Conservation (phyloP, 2,797 vertebrate genomes). For the Tragopan temminckii region DNA sequence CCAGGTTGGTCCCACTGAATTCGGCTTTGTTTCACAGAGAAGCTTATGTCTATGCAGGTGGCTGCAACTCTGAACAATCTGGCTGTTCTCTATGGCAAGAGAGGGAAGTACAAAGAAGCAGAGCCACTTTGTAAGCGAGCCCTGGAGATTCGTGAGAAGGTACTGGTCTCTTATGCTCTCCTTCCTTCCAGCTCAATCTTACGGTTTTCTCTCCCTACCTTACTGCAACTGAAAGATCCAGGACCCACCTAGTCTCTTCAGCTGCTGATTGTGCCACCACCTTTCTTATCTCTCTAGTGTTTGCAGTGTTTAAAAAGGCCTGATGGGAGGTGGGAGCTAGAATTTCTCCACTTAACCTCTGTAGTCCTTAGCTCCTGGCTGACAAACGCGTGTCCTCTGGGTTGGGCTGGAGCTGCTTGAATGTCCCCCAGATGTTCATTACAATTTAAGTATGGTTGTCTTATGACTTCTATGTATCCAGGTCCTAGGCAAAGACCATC, state of each 20-base stretch:
- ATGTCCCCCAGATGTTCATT: slow-evolving; percentile 42
- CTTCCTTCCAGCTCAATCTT: background rate
- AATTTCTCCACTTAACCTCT: background rate
- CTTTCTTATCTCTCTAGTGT: background rate
- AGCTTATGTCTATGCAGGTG: slow-evolving; percentile 84
- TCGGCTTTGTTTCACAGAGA: slow-evolving; percentile 16
- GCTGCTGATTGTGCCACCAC: background rate
- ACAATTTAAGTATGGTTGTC: background rate
- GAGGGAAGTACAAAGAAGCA: slow-evolving; percentile 97
- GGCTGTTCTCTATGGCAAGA: slow-evolving; percentile 97
- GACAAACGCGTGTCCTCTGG: background rate
- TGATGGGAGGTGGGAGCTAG: background rate
- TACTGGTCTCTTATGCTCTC: slow-evolving; percentile 29
- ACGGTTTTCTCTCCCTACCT: background rate
- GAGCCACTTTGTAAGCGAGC: slow-evolving; percentile 97
- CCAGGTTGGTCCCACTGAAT: background rate
- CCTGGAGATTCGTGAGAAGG: slow-evolving; percentile 98
- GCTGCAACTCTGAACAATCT: slow-evolving; percentile 97
- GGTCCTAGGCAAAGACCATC: slow-evolving; percentile 96
- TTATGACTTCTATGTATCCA: slow-evolving; percentile 63
- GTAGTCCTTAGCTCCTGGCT: background rate
- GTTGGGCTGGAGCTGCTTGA: background rate
- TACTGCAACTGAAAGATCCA: background rate
- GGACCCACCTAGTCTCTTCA: background rate
- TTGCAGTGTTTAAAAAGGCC: background rate